Evolutionary conservation across 2,113 vertebrate genomes (phyloP).

Genomic region (Glaucidium brasilianum): DNA sequence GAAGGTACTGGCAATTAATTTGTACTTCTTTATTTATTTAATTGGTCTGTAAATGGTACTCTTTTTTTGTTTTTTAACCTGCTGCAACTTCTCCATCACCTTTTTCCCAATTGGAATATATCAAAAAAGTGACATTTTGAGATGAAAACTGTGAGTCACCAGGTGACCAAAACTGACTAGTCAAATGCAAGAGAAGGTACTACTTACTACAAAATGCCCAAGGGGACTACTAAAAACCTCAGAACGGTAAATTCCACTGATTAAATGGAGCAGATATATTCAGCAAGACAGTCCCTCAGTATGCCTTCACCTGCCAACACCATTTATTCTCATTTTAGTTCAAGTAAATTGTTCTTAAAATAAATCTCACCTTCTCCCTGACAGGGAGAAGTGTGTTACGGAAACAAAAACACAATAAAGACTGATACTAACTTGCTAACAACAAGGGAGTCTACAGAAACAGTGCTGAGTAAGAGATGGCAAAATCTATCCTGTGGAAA

Average conservation of each 20-base stretch:
- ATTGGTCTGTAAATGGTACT: background rate
- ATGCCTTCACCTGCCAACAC: background rate
- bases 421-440: background rate
- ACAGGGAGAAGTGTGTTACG: background rate
- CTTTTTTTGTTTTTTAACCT: background rate
- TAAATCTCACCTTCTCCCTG: background rate
- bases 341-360: background rate
- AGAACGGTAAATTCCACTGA: background rate
- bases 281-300: background rate
- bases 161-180: background rate
- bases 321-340: background rate
- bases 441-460: background rate
- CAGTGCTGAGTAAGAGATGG: background rate
- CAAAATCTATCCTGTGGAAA: background rate
- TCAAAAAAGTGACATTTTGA: background rate
- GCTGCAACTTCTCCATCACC: background rate
- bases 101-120: background rate
- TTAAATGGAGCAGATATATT: background rate
- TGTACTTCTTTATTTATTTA: background rate
- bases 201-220: background rate
- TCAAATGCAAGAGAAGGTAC: background rate
- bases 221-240: background rate
- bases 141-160: background rate
- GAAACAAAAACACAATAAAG: background rate
- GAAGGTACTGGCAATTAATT: background rate